Conservation (phyloP, 2,888 invertebrate species). For the Acanthosepion lycidas region DNA sequence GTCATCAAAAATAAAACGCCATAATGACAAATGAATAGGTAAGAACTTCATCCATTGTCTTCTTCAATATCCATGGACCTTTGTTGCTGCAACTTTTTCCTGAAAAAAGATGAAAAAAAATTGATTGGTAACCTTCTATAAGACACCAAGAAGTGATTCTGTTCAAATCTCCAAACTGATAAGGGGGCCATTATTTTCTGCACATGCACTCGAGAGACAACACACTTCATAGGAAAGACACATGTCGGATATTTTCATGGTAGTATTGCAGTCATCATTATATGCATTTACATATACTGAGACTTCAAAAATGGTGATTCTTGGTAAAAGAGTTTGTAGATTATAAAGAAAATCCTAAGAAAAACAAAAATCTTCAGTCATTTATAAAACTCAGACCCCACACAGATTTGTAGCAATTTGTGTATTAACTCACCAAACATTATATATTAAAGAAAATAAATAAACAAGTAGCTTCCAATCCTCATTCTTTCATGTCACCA, state of each 20-base stretch:
- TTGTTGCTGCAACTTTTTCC: background rate
- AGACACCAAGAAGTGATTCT: background rate
- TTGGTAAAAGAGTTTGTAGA: background rate
- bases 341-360: too few species aligned
- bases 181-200: too few species aligned
- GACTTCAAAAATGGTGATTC: background rate
- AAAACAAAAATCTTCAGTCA: too few species aligned
- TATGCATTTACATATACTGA: background rate
- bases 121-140: background rate
- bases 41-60: background rate
- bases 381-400: too few species aligned
- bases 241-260: too few species aligned
- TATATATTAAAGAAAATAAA: background rate
- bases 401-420: too few species aligned
- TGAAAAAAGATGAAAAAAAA: background rate
- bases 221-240: too few species aligned
- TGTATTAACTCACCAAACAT: background rate
- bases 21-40: background rate
- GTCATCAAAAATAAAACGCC: background rate
- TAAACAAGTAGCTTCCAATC: background rate
- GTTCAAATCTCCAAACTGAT: background rate
- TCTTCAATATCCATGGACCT: background rate
- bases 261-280: background rate
- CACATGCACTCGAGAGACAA: too few species aligned
- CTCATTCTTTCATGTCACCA: too few species aligned